Base-by-base conservation (phyloP, 2,888 invertebrate genomes). In the Polymixis lichenea region DNA sequence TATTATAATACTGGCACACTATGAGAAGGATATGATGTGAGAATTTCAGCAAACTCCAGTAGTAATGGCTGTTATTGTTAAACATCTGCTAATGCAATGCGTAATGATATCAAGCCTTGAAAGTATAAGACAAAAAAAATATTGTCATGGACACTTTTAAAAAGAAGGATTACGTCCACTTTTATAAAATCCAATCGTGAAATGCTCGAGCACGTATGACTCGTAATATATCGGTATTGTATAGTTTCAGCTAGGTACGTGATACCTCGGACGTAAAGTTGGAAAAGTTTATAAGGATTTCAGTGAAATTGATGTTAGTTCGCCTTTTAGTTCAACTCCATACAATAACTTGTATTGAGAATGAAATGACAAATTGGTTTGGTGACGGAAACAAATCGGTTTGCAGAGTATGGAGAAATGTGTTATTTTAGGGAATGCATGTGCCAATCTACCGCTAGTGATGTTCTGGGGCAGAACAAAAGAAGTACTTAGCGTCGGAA, bases 271-370 rank as follows among this genome's bases (percentile, higher is more conserved):
- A 77, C 69, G 66, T 74, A 74, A 70, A 84, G 73, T 85, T 74
- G 22, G 62, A 51, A 75, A 84, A 75, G 65, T 86, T 79, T 84
- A 80, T 75, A 84, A 81, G 84, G 77, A 86, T 78, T 81, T 78
- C 81, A 67, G 32, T 68, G 55, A 84, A 86, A 84, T 79, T 79
- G 79, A 86, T 86, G 86, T 86, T 77, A 75, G 77, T 77, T 82
- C 72, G 61, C 69, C 55, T 69, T 82, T 72, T 76, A 77, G 77
- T 76, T 82, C 43, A 75, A 80, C 75, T 77, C 56, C 43, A 55
- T 70, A 81, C 38, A 80, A 80, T 83, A 83, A 80, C 84, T 73
- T 81, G 68, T 84, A 84, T 84, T 69, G 72, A 76, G 56, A 66
- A 77, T 82, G 77, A 70, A 82, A 76, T 76, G 82, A 85, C 64